Evolutionary conservation across 2,113 vertebrate species (phyloP).

Genomic region (Prionailurus bengalensis): DNA sequence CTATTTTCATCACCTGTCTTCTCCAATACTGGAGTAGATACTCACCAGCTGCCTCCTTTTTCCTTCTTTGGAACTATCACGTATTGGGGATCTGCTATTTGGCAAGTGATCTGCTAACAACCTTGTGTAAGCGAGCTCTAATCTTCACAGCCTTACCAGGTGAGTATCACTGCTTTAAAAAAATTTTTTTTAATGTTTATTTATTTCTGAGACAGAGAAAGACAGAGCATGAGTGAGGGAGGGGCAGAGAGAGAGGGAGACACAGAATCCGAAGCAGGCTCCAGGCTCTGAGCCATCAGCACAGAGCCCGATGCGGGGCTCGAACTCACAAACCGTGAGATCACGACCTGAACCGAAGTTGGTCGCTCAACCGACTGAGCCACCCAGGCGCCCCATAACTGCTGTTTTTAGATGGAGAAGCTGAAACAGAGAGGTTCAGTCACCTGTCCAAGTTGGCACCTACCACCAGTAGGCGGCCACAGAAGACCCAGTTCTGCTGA

Average conservation of each 20-base stretch:
- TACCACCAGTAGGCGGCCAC: accelerated
- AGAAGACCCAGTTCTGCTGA: accelerated
- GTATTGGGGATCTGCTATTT: not conserved
- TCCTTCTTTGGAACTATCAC: not conserved
- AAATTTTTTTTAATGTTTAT: too few relatives aligned
- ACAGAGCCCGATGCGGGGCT: too few relatives aligned
- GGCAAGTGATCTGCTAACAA: not conserved
- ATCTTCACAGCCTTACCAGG: not conserved
- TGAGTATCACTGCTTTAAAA: not conserved
- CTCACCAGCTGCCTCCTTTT: not conserved
- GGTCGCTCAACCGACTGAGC: too few relatives aligned
- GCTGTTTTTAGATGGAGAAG: not conserved
- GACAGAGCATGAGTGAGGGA: too few relatives aligned
- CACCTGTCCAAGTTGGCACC: accelerated
- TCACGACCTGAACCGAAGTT: too few relatives aligned
- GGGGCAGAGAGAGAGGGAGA: too few relatives aligned
- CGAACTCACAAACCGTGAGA: too few relatives aligned
- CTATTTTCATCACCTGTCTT: not conserved
- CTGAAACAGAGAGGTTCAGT: not conserved
- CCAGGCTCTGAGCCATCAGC: too few relatives aligned
- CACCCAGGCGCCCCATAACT: too few relatives aligned
- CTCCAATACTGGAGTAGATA: not conserved
- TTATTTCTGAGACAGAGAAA: too few relatives aligned
- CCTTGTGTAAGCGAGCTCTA: not conserved
- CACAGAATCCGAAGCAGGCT: too few relatives aligned